A percentile compares a stretch with the other conserved stretches of the same genome.
Conservation (phyloP, 2,797 vertebrate species). For the Girardinus metallicus region DNA sequence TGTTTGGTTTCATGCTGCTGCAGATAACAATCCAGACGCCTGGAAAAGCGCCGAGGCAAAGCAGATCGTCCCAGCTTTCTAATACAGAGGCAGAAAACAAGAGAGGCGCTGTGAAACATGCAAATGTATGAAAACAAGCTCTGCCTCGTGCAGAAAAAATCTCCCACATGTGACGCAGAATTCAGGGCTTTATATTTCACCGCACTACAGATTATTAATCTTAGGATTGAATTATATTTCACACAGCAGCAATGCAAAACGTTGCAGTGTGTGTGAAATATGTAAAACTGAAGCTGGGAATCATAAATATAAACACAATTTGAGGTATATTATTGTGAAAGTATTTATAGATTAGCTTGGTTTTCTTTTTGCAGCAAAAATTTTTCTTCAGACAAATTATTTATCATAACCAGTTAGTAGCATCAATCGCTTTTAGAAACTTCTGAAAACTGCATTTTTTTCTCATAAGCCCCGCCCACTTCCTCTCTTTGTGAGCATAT, state of each 20-base stretch:
- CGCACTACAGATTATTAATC: background rate
- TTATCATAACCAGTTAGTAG: background rate
- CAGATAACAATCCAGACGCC: background rate
- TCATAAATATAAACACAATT: background rate
- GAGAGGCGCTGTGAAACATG: background rate
- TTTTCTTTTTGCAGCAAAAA: background rate
- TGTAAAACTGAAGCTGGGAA: background rate
- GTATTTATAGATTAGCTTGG: background rate
- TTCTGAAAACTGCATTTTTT: background rate
- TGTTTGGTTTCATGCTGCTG: slow-evolving; percentile 26
- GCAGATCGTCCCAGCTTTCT: background rate
- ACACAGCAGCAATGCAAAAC: background rate
- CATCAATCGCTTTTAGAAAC: background rate
- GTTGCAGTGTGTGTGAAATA: background rate
- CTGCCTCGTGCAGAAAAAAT: background rate
- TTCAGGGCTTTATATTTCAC: background rate
- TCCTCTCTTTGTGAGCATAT: background rate
- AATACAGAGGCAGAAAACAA: background rate
- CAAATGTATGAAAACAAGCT: slow-evolving; percentile 6
- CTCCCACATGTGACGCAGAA: background rate
- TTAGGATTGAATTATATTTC: background rate
- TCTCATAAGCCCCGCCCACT: background rate
- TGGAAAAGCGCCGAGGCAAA: background rate
- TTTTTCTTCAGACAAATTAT: background rate
- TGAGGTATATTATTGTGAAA: background rate